Evolutionary conservation across 2,113 vertebrate species (phyloP), one percentile per base, ranked within the genome.

Genomic region (Regulus satrapa): DNA sequence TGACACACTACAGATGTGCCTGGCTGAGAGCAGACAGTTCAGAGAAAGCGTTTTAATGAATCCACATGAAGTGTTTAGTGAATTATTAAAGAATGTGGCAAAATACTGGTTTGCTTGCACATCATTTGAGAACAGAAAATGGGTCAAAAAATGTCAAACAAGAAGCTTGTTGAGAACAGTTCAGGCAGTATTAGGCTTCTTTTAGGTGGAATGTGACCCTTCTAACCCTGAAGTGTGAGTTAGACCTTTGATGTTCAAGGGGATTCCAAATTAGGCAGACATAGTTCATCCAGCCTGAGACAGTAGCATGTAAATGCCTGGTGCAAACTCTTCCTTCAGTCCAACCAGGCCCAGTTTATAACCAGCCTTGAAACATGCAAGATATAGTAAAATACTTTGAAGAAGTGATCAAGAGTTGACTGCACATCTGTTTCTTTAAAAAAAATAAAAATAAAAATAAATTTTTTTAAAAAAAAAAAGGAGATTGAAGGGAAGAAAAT

Each of bases 171-270:
- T 87, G 73, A 89, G 91, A 92, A 40, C 8, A 3, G 18, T 64
- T 91, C 64, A 74, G 61, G 69, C 43, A 56, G 52, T 45, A 84
- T 94, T 89, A 78, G 48, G 76, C 73, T 69, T 94, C 75, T 79
- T 91, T 89, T 78, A 85, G 61, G 52, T 85, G 86, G 89, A 94
- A 95, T 97, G 91, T 97, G 89, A 95, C 89, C 86, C 64, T 89
- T 45, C 80, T 95, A 91, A 94, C 86, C 89, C 69, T 92, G 56
- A 92, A 89, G 91, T 92, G 88, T 93, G 91, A 94, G 73, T 72
- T 76, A 87, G 64, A 78, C 64, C 85, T 95, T 97, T 96, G 94
- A 95, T 95, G 91, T 95, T 95, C 64, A 52, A 52, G 64, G 56
- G 68, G 23, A 92, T 86, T 95, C 64, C 3, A 6, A 90, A 85